These are phyloP conservation scores for Riparia riparia DNA, from an alignment of 2,113 vertebrate species.

Conservation along the genomic window DNA sequence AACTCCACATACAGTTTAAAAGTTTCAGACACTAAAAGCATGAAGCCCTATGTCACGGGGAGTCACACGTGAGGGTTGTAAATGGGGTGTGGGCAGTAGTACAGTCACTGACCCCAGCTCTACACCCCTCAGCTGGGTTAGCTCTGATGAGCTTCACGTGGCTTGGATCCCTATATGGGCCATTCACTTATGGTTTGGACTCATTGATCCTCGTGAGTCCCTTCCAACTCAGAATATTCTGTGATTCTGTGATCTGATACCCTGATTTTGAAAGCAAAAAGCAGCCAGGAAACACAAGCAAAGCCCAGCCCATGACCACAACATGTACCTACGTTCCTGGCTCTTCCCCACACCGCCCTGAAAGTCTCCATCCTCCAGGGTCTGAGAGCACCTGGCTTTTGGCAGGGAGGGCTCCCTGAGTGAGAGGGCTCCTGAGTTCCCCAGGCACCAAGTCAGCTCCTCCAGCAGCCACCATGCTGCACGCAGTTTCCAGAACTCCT, in stretches of 20 bases:
- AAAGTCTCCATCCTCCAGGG: not conserved
- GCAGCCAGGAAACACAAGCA: not conserved
- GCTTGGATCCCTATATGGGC: not conserved
- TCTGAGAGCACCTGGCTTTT: not conserved
- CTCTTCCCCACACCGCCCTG: not conserved
- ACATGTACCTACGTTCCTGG: not conserved
- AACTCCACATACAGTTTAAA: not conserved
- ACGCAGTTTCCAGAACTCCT: not conserved
- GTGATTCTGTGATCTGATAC: not conserved
- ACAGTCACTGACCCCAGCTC: not conserved
- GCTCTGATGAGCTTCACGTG: rapidly evolving
- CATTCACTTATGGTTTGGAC: rapidly evolving
- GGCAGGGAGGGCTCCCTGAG: not conserved
- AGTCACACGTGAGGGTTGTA: not conserved
- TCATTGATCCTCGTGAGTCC: rapidly evolving
- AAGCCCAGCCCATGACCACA: not conserved
- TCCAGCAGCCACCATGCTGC: not conserved
- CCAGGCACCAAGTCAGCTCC: not conserved
- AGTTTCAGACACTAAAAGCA: not conserved
- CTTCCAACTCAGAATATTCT: not conserved
- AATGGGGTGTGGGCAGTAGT: not conserved
- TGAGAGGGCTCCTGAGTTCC: not conserved
- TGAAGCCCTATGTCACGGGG: rapidly evolving
- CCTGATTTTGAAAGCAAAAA: not conserved
- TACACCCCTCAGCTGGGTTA: not conserved